A percentile compares a stretch with the other conserved stretches of the same genome.
Evolutionary conservation across 1,140 invertebrate genomes (phyloP).

Genomic region (Cydia amplana): DNA sequence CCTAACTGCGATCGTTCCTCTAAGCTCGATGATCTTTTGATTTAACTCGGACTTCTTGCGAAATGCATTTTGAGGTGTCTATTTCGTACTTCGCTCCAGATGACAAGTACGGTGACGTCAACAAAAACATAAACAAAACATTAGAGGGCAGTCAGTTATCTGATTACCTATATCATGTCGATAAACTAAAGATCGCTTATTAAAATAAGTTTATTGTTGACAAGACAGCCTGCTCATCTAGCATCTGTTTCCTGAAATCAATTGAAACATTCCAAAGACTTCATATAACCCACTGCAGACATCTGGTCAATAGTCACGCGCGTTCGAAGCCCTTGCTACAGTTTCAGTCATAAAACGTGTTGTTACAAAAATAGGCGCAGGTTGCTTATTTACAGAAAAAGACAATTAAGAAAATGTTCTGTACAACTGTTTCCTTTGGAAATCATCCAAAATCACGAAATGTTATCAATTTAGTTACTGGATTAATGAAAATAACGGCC

Average conservation of each 20-base stretch:
- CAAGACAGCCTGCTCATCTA: neutral
- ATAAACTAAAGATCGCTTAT: neutral
- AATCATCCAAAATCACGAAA: constrained; percentile 64
- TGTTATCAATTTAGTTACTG: constrained; percentile 63
- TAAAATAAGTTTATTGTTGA: neutral
- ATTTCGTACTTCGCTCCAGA: constrained; percentile 10
- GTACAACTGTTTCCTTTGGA: constrained; percentile 69
- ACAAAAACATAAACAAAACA: constrained; percentile 58
- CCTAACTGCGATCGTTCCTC: constrained; percentile 36
- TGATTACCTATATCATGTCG: constrained; percentile 6
- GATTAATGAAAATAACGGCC: constrained; percentile 67
- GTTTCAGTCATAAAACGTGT: constrained; percentile 42
- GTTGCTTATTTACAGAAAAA: constrained; percentile 64
- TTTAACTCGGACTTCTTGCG: constrained; percentile 34
- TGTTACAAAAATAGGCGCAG: constrained; percentile 58
- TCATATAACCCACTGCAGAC: neutral
- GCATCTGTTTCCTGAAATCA: neutral
- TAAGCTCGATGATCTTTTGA: constrained; percentile 29
- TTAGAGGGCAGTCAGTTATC: constrained; percentile 27
- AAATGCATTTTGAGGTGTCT: constrained; percentile 17
- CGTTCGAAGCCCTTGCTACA: constrained; percentile 38
- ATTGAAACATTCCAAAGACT: neutral
- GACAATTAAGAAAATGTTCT: constrained; percentile 68
- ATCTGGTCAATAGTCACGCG: constrained; percentile 13
- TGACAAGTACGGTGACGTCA: constrained; percentile 30